Percentiles rank a stretch among this genome's conserved stretches.
Conservation (phyloP, 2,888 invertebrate species). For the Drosophila ezoana region DNA sequence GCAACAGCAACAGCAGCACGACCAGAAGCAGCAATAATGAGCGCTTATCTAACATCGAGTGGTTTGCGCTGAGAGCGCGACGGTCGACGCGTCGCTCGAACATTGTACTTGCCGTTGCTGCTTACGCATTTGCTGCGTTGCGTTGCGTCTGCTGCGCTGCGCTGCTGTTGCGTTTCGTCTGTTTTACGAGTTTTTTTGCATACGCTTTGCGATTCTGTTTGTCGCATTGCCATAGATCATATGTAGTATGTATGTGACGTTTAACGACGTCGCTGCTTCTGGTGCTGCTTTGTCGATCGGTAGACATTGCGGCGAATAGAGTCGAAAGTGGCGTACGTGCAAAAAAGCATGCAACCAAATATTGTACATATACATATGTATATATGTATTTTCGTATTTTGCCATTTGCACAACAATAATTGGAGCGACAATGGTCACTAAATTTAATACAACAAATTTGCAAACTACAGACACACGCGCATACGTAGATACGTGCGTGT, state of each 20-base stretch:
- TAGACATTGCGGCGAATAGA: conserved; percentile 54
- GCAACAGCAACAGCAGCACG: neutral
- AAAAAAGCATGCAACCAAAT: conserved; percentile 83
- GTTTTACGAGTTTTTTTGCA: conserved; percentile 9
- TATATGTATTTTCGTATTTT: conserved; percentile 13
- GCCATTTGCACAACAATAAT: conserved; percentile 44
- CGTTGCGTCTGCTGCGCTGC: conserved; percentile 6
- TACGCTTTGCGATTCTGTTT: conserved; percentile 19
- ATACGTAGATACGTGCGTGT: neutral
- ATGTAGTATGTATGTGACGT: conserved; percentile 10
- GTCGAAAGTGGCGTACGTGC: conserved; percentile 83
- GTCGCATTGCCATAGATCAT: conserved; percentile 46
- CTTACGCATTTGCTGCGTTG: conserved; percentile 31
- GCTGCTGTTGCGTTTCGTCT: conserved; percentile 2
- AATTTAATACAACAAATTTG: conserved; percentile 30
- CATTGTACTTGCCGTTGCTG: conserved; percentile 8
- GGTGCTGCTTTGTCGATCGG: conserved; percentile 23
- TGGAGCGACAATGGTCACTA: conserved; percentile 45
- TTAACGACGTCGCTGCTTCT: conserved; percentile 17
- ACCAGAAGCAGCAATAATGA: neutral
- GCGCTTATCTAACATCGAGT: conserved; percentile 49
- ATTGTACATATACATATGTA: conserved; percentile 30
- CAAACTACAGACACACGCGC: conserved; percentile 16
- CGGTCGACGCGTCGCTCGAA: neutral
- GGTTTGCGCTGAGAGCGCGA: conserved; percentile 24